These are phyloP conservation scores for Tetramorium bicarinatum DNA, from an alignment of 2,888 invertebrate genomes.

Conservation along the genomic window DNA sequence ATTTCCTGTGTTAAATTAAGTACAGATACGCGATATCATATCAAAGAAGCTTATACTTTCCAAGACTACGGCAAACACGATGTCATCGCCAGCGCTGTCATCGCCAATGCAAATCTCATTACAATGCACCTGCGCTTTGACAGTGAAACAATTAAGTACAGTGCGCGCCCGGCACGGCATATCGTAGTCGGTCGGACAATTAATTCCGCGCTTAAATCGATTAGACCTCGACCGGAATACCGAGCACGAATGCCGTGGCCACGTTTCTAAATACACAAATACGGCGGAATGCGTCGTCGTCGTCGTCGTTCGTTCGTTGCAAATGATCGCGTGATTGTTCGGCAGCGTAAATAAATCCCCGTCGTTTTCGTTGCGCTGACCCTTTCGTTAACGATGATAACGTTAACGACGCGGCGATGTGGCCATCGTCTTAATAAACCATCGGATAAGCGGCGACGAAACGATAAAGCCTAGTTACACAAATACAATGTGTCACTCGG, in stretches of 20 bases:
- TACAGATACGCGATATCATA: neutral
- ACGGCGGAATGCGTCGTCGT: constrained; percentile 32
- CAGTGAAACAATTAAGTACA: constrained; percentile 38
- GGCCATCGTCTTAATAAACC: constrained; percentile 59
- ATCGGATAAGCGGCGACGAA: constrained; percentile 60
- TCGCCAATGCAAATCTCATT: constrained; percentile 31
- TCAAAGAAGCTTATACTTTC: neutral
- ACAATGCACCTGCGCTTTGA: constrained; percentile 31
- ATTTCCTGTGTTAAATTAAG: neutral
- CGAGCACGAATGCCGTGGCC: constrained; percentile 37
- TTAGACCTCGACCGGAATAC: constrained; percentile 47
- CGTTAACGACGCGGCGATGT: constrained; percentile 55
- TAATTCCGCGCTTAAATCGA: constrained; percentile 52
- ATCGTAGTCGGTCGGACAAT: constrained; percentile 49
- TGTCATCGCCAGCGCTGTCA: constrained; percentile 21
- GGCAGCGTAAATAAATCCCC: constrained; percentile 46
- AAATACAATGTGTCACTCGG: constrained; percentile 53
- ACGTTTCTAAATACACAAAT: constrained; percentile 38
- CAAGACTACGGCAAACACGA: constrained; percentile 2
- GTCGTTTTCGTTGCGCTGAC: constrained; percentile 45
- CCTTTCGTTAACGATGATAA: constrained; percentile 63
- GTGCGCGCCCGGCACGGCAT: constrained; percentile 19
- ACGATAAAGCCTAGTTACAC: constrained; percentile 45
- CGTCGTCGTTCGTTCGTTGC: too few species aligned
- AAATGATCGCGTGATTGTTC: constrained; percentile 68